Conservation (phyloP, 1,140 invertebrate species). For the Microvelia longipes region DNA sequence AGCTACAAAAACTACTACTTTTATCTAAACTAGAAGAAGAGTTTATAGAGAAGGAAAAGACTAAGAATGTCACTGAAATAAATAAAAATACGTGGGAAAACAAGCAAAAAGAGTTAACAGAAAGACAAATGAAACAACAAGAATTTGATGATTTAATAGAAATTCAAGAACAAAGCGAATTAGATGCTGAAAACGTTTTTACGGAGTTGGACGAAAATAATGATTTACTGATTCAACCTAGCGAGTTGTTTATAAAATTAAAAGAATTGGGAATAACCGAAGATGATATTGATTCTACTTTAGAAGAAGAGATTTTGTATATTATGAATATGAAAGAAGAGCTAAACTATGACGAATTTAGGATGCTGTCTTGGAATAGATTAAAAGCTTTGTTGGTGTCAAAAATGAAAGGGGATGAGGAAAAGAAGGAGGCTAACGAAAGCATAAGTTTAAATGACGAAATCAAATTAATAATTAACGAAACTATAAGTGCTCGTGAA, state of each 20-base stretch:
- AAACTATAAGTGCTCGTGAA: background rate
- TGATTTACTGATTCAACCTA: background rate
- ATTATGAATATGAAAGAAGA: background rate
- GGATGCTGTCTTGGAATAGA: background rate
- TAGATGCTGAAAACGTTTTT: background rate
- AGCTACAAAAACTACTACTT: constrained; percentile 42
- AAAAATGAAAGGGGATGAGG: background rate
- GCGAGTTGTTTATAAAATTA: background rate
- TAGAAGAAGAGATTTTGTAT: background rate
- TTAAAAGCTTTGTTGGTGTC: background rate
- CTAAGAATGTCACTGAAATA: background rate
- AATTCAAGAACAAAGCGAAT: background rate
- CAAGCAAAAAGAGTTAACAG: background rate
- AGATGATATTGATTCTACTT: background rate
- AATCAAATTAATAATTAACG: background rate
- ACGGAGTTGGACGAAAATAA: background rate
- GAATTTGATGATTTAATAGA: background rate
- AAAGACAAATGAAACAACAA: background rate
- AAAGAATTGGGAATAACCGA: background rate
- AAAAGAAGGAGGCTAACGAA: background rate
- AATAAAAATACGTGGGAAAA: background rate
- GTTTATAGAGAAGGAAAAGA: background rate
- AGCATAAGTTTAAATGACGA: background rate
- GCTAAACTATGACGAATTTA: background rate
- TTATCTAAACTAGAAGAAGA: constrained; percentile 45